A percentile compares a stretch with the other conserved stretches of the same genome.
Conservation (phyloP, 2,888 invertebrate species). For the Tipula helvola region DNA sequence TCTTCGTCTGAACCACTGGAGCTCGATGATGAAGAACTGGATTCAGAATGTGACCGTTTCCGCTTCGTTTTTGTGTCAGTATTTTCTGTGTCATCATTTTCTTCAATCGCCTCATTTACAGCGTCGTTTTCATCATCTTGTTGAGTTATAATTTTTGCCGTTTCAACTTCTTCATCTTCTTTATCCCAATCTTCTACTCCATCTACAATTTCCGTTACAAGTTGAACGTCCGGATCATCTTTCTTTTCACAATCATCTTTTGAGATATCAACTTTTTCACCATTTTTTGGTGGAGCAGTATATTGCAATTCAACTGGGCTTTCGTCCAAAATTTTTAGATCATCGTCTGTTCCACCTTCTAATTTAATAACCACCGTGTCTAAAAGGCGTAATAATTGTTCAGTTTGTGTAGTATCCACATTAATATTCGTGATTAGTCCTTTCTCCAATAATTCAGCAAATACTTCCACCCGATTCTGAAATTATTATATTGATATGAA, state of each 20-base stretch:
- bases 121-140: constrained; percentile 35
- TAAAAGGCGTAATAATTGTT: constrained; percentile 70
- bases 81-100: constrained; percentile 8
- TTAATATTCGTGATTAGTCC: constrained; percentile 63
- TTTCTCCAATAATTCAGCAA: constrained; percentile 65
- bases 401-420: constrained; percentile 76
- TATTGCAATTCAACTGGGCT: constrained; percentile 33
- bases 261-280: not conserved
- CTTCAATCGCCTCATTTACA: constrained; percentile 32
- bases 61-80: constrained; percentile 33
- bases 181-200: constrained; percentile 16
- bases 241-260: constrained; percentile 23
- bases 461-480: constrained; percentile 78
- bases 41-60: constrained; percentile 13
- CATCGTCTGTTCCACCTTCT: constrained; percentile 85
- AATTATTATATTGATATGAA: constrained; percentile 17
- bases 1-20: constrained; percentile 29
- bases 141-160: constrained; percentile 29
- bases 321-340: constrained; percentile 73
- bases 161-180: constrained; percentile 17
- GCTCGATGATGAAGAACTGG: constrained; percentile 24
- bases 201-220: constrained; percentile 12
- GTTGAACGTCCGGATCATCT: constrained; percentile 10
- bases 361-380: constrained; percentile 95
- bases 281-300: not conserved